phyloP scores from a whole-genome alignment of 37 sponge, comb jelly and placozoan genomes.

The Lycopodina hypogea region DNA sequence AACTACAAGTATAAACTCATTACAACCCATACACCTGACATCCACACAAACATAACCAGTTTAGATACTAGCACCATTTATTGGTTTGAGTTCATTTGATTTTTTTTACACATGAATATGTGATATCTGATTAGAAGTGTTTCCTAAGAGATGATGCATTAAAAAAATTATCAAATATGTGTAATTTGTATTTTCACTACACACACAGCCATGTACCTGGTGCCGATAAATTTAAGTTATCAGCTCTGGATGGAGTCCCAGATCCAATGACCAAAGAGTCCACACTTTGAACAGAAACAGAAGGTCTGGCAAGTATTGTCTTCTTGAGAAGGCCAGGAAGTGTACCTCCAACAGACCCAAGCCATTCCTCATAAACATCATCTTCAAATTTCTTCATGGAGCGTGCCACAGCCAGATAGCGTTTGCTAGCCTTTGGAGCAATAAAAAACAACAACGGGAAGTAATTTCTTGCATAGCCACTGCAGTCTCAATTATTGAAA shows the following conservation, averaged over 20 bases:
- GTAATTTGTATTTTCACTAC: no score
- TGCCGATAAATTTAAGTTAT: conserved; percentile 20
- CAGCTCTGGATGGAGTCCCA: conserved; percentile 9
- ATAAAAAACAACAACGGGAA: not conserved
- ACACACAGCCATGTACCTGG: no score
- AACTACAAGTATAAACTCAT: no score
- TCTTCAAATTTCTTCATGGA: conserved; percentile 95
- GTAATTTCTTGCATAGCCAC: not conserved
- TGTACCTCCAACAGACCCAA: conserved; percentile 57
- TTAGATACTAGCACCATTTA: no score
- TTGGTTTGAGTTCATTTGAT: no score
- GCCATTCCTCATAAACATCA: conserved; percentile 74
- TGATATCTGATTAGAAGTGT: no score
- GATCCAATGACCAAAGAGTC: conserved; percentile 10
- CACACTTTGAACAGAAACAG: not conserved
- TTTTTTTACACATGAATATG: no score
- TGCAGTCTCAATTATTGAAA: not conserved
- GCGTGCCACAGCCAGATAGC: conserved; percentile 91
- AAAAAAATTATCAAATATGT: no score
- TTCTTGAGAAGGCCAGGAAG: conserved; percentile 83
- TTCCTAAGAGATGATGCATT: no score
- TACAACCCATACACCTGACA: no score
- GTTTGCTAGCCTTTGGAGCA: conserved; percentile 65
- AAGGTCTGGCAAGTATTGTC: conserved; percentile 72
- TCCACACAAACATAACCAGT: no score